A percentile compares a stretch with the other conserved stretches of the same genome.
These are phyloP conservation scores for Callospermophilus lateralis DNA, from an alignment of 2,113 vertebrate genomes.

Conservation along the genomic window DNA sequence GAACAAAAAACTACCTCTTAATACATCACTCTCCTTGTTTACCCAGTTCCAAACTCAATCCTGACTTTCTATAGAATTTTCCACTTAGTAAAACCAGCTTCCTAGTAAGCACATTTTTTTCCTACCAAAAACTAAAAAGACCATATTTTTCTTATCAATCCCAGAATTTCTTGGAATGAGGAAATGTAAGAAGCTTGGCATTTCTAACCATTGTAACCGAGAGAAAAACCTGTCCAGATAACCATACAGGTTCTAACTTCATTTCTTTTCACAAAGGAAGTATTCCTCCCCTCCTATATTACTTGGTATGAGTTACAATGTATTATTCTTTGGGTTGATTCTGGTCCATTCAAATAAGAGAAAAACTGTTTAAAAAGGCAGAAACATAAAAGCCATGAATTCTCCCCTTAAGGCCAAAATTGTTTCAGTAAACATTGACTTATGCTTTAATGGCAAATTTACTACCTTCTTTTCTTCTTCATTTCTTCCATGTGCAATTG, in stretches of 20 bases:
- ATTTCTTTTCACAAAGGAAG: background rate
- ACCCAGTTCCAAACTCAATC: rapidly evolving
- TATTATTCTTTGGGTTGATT: background rate
- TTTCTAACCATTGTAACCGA: background rate
- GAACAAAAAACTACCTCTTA: background rate
- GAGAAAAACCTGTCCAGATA: background rate
- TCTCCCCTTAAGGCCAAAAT: background rate
- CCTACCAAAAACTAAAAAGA: background rate
- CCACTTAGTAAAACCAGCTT: background rate
- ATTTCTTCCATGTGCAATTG: background rate
- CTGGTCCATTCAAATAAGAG: background rate
- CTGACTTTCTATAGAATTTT: background rate
- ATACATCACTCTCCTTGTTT: background rate
- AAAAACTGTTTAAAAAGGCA: background rate
- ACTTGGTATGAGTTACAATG: background rate
- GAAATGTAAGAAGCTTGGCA: background rate
- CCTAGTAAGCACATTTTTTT: background rate
- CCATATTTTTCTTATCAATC: background rate
- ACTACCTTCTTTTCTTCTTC: background rate
- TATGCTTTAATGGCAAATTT: background rate
- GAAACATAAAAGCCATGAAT: background rate
- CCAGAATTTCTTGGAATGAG: background rate
- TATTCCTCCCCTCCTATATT: background rate
- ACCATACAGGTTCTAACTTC: background rate
- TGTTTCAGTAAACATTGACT: background rate